Base-by-base conservation (phyloP, 2,797 vertebrate genomes). In the Austrolebias charrua region DNA sequence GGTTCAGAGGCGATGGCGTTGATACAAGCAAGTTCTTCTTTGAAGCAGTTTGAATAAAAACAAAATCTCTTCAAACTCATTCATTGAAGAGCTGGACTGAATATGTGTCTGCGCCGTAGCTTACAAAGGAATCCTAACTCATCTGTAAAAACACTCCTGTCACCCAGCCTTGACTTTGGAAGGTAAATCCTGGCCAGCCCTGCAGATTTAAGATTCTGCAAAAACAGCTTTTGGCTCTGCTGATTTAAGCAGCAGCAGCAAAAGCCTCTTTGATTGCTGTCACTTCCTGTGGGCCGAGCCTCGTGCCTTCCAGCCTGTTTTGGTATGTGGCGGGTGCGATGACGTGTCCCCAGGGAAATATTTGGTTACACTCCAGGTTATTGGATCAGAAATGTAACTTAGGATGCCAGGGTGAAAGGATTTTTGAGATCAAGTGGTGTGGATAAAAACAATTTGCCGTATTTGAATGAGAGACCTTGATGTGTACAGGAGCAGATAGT, bases 311-410 rank as follows among this genome's bases (percentile, higher is more conserved):
- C 70, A 73, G 64, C 52, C 33, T 57, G 73, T 58, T 75, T 75
- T 78, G 80, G 82, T 84, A 75, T 72, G 79, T 42, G 62, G 79
- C 73, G 71, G 63, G 75, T 60, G 73, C 18, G 33, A 80, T 75
- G 76, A 71, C 14, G 33, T 46, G 33, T 75, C 82, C 75, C 57
- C 19, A 12, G 83, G 75, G 88, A 81, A 78, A 75, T 84, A 81
- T 87, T 69, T 33, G 56, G 80, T 90, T 90, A 72, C 82, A 20
- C 66, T 69, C 60, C 82, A 84, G 89, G 51, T 71, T 85, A 86
- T 80, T 38, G 83, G 53, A 84, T 86, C 76, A 83, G 43, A 72
- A 55, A 62, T 33, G 7, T 60, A 55, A 58, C 55, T 79, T 38
- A 29, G 62, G 20, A 66, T 50, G 24, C 55, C 48, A 12, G 46